Evolutionary conservation across 1,140 invertebrate genomes (phyloP).

Genomic region (Listronotus oregonensis): DNA sequence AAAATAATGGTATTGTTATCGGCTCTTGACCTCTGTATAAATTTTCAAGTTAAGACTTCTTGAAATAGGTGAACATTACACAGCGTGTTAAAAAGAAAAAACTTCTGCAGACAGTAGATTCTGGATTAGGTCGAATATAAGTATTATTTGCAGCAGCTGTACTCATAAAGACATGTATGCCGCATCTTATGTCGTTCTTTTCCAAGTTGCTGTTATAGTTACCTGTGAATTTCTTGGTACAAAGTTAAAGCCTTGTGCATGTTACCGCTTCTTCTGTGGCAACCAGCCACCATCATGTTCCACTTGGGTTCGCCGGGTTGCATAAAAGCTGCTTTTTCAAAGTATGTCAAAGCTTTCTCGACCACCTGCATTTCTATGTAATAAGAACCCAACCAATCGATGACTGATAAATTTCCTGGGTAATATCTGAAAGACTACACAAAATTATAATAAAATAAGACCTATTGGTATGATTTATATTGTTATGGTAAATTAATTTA

Average conservation of each 20-base stretch:
- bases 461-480: neutral
- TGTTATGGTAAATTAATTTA: too few species aligned
- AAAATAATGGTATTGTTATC: too few species aligned
- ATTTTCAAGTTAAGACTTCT: too few species aligned
- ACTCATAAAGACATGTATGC: too few species aligned
- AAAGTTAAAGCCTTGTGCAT: slow-evolving; percentile 79
- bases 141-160: too few species aligned
- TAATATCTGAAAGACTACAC: slow-evolving; percentile 83
- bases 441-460: slow-evolving; percentile 6
- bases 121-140: too few species aligned
- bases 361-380: slow-evolving; percentile 86
- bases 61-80: too few species aligned
- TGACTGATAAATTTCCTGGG: slow-evolving; percentile 86
- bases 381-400: slow-evolving; percentile 91
- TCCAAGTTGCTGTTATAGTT: too few species aligned
- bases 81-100: too few species aligned
- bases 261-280: slow-evolving; percentile 80
- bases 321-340: slow-evolving; percentile 85
- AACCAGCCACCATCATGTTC: slow-evolving; percentile 83
- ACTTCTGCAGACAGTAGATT: too few species aligned
- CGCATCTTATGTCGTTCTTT: too few species aligned
- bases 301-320: slow-evolving; percentile 85
- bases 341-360: slow-evolving; percentile 88
- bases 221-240: slow-evolving; percentile 77
- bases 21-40: too few species aligned